Evolutionary conservation across 2,888 invertebrate species (phyloP).

Genomic region (Heliothis peltigera): DNA sequence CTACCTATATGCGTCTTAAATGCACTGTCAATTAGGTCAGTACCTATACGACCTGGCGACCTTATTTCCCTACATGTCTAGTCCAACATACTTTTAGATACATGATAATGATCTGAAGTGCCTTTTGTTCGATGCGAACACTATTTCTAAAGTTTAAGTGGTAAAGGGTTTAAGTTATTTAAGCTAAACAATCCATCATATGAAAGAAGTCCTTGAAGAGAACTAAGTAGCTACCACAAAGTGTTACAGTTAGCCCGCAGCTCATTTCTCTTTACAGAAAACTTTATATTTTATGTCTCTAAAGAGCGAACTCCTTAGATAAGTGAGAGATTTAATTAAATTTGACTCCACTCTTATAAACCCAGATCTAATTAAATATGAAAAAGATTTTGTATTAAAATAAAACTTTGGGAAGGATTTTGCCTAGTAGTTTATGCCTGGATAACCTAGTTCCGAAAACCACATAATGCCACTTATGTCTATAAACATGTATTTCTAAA

Average conservation of each 20-base stretch:
- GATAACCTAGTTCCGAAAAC: no score
- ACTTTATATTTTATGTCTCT: conserved; percentile 59
- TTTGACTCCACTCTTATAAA: conserved; percentile 67
- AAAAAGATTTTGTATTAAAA: not conserved
- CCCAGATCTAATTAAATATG: not conserved
- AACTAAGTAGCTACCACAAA: not conserved
- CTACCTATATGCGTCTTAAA: no score
- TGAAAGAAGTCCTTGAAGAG: not conserved
- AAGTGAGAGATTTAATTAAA: conserved; percentile 78
- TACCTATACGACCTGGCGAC: not conserved
- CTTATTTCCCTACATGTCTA: not conserved
- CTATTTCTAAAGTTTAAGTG: no score
- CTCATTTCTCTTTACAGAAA: conserved; percentile 43
- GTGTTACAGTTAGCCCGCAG: conserved; percentile 22
- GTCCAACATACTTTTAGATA: not conserved
- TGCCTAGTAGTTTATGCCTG: not conserved
- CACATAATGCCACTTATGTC: no score
- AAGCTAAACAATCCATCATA: not conserved
- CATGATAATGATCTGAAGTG: not conserved
- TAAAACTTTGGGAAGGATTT: not conserved
- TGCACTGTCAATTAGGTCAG: not conserved
- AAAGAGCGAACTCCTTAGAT: conserved; percentile 68
- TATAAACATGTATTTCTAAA: no score
- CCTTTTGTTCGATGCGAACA: not conserved
- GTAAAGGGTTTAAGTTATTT: not conserved